phyloP scores from a whole-genome alignment of 2,888 invertebrate species.

The Pollenia amentaria region DNA sequence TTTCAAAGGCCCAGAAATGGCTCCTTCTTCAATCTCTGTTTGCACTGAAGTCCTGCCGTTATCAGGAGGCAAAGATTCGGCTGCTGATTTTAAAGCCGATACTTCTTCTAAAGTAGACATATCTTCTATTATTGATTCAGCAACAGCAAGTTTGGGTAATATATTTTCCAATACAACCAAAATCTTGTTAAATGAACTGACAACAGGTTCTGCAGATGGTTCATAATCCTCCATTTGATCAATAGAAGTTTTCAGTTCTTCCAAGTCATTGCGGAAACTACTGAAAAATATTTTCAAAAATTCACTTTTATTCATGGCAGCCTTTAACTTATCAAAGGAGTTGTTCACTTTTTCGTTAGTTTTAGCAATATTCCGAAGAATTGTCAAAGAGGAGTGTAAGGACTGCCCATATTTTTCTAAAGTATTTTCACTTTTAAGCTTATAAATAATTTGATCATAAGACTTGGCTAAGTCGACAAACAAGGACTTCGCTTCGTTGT shows the following conservation, averaged over 20 bases:
- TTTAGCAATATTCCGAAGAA: constrained; percentile 53
- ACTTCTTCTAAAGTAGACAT: constrained; percentile 85
- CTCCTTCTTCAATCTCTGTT: not conserved
- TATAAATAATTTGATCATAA: constrained; percentile 35
- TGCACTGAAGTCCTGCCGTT: constrained; percentile 12
- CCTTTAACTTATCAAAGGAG: constrained; percentile 28
- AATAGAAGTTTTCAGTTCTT: constrained; percentile 67
- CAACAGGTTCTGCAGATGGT: constrained; percentile 67
- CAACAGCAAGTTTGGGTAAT: constrained; percentile 56
- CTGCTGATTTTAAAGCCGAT: constrained; percentile 86
- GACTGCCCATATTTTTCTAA: constrained; percentile 68
- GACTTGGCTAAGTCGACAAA: constrained; percentile 48
- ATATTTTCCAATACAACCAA: constrained; percentile 80
- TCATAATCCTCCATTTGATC: constrained; percentile 61
- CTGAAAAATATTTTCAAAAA: constrained; percentile 41
- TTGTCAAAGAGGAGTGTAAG: constrained; percentile 42
- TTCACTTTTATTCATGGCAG: constrained; percentile 33
- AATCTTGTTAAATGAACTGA: constrained; percentile 82
- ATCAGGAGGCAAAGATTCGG: constrained; percentile 83
- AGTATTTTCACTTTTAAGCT: constrained; percentile 43
- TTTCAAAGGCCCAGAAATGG: constrained; percentile 56
- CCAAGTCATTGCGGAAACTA: constrained; percentile 52
- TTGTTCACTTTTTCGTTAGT: constrained; percentile 50
- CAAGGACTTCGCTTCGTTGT: constrained; percentile 40
- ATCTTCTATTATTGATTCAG: constrained; percentile 77